Evolutionary conservation across 2,113 vertebrate genomes (phyloP), one percentile per base, ranked within the genome.

Genomic region (Thomomys bottae): DNA sequence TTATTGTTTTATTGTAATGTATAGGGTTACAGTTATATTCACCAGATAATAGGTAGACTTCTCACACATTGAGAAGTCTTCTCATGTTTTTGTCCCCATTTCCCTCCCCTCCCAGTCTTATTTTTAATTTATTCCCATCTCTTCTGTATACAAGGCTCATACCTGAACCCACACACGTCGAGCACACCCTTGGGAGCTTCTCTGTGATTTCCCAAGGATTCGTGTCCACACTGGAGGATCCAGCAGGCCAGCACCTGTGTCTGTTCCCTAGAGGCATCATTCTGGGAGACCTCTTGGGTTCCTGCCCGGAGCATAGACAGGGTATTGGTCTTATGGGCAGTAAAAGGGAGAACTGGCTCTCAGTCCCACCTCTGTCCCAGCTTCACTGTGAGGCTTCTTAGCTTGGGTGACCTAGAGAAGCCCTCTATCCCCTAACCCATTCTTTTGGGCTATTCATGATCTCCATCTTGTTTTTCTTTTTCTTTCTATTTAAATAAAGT

Each of bases 341-440:
- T 76, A 18, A 36, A 34, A 32, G 9, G 7, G 63, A 20, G n/a
- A 8, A 54, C 87, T 1, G 1, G 67, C 24, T 54, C 10, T 38
- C 6, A 5, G 3, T 32, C 23, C 21, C 67, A 4, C n/a, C 63
- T 30, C 63, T 2, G 4, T 77, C 32, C 66, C 28, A 3, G 3
- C 15, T 6, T 80, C n/a, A 12, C 0, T 0, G 0, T 3, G 24
- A 34, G 7, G 38, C 6, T 3, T 76, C 0, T 0, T 2, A 30
- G 61, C 28, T 66, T n/a, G 14, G 67, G 40, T 40, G 34, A 49
- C 15, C 23, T 5, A 0, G 59, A 28, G 82, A 3, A 0, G 5
- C 32, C 34, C 5, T 61, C 21, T 42, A 6, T 10, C 26, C 36
- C 17, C 38, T 45, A 21, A 8, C 34, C 8, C 0, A n/a, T 21